Base-by-base conservation (phyloP, 2,888 invertebrate species). In the Lithosia quadra region DNA sequence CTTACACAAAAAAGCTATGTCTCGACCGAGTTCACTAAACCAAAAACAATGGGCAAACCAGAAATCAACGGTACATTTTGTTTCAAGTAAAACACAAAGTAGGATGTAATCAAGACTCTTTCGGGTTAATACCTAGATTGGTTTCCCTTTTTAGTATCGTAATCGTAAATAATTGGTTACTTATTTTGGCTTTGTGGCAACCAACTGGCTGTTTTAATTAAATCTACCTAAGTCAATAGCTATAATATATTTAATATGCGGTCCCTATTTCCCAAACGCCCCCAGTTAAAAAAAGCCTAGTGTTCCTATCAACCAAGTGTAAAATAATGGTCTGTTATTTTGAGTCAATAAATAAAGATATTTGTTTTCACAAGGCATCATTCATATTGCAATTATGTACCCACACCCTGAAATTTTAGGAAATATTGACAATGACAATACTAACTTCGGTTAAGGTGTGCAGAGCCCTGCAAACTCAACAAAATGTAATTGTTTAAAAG, bases 1-100 rank as follows among this genome's bases (percentile, higher is more conserved):
- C 82, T 80, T 69, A 81, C 76, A 87, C 81, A 85, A 87, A 86
- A 86, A 88, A 76, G 66, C 74, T 73, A 74, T 69, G 69, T 71
- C 78, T 81, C 78, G 69, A 68, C 70, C 39, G 82, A 86, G 89
- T 90, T 90, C 88, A 88, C 82, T 85, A 88, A 86, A 88, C 86
- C 81, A 87, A 82, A 87, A 86, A 89, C 87, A 89, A 89, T 88
- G 77, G 84, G 79, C 81, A 78, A 80, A 80, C 83, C 81, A 83
- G 79, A 76, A 81, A 81, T 76, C 78, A 86, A 86, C 86, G 81
- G 86, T 84, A 79, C 74, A 77, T 77, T 75, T 78, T 73, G 69
- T 81, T 80, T 73, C 15, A 67, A 67, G 63, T 55, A 74, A 68
- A 72, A 76, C 71, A 73, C 55, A 68, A 69, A 71, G 64, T 66